Evolutionary conservation across 2,113 vertebrate genomes (phyloP).

Genomic region (Columba janthina): DNA sequence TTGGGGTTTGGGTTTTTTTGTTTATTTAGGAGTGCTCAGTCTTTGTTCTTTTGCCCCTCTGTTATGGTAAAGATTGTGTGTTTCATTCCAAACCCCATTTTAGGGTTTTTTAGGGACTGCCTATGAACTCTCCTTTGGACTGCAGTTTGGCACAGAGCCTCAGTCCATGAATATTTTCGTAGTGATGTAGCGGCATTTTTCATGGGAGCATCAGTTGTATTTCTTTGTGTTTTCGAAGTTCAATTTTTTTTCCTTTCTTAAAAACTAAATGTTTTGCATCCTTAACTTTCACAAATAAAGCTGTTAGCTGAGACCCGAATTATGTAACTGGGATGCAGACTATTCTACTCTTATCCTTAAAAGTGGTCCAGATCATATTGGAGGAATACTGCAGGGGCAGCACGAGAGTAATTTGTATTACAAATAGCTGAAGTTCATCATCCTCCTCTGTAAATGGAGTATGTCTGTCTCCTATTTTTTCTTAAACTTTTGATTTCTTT

Average conservation of each 20-base stretch:
- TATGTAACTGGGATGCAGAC: slow-evolving; percentile 2
- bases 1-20: neutral
- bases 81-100: slow-evolving; percentile 52
- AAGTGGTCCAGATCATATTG: neutral
- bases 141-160: slow-evolving; percentile 40
- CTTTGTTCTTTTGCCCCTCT: slow-evolving; percentile 46
- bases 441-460: neutral
- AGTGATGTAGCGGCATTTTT: slow-evolving; percentile 46
- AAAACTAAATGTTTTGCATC: slow-evolving; percentile 14
- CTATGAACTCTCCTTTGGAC: slow-evolving; percentile 21
- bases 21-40: slow-evolving; percentile 33
- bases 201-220: slow-evolving; percentile 28
- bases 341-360: slow-evolving; percentile 23
- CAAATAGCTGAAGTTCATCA: neutral
- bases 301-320: slow-evolving; percentile 31
- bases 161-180: slow-evolving; percentile 4
- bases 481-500: neutral
- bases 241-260: neutral
- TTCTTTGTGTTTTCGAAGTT: slow-evolving; percentile 36
- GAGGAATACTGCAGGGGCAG: neutral
- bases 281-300: slow-evolving; percentile 40
- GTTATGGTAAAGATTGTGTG: slow-evolving; percentile 29
- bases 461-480: neutral
- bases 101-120: slow-evolving; percentile 41
- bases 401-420: neutral